Evolutionary conservation across 2,888 invertebrate genomes (phyloP).

Genomic region (Lucinisca nassula): DNA sequence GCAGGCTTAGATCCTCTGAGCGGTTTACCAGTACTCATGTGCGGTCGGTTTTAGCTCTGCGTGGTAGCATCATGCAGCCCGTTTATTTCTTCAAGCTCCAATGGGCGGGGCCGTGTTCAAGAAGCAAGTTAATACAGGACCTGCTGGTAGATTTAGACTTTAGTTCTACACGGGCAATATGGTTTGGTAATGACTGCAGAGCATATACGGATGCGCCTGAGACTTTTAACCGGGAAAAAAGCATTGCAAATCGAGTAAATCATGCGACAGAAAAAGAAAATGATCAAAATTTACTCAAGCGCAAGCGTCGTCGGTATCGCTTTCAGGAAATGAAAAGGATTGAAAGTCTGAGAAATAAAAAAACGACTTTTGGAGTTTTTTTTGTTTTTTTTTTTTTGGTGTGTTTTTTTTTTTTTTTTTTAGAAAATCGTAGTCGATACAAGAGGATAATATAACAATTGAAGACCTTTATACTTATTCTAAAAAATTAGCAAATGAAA

Average conservation of each 20-base stretch:
- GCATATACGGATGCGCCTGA: neutral
- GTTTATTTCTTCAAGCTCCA: neutral
- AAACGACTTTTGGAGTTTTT: constrained; percentile 27
- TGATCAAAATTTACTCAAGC: neutral
- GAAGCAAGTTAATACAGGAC: neutral
- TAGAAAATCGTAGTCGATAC: neutral
- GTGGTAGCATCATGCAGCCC: neutral
- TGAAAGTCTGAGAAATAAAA: constrained; percentile 1
- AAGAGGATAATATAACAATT: neutral
- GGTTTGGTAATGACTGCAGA: constrained; percentile 25
- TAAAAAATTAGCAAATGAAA: neutral
- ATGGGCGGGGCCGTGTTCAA: neutral
- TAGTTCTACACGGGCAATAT: neutral
- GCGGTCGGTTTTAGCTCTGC: too few species aligned
- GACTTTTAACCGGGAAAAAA: neutral
- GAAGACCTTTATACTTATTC: constrained; percentile 15
- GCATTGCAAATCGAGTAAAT: neutral
- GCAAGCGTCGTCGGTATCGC: neutral
- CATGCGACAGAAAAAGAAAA: neutral
- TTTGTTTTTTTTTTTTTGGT: too few species aligned
- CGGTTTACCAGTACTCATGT: too few species aligned
- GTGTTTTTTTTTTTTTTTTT: too few species aligned
- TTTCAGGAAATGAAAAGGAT: neutral
- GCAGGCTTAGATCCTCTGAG: too few species aligned
- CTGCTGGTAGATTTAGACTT: neutral